Base-by-base conservation (phyloP, 2,888 invertebrate genomes). In the Mystacides longicornis region DNA sequence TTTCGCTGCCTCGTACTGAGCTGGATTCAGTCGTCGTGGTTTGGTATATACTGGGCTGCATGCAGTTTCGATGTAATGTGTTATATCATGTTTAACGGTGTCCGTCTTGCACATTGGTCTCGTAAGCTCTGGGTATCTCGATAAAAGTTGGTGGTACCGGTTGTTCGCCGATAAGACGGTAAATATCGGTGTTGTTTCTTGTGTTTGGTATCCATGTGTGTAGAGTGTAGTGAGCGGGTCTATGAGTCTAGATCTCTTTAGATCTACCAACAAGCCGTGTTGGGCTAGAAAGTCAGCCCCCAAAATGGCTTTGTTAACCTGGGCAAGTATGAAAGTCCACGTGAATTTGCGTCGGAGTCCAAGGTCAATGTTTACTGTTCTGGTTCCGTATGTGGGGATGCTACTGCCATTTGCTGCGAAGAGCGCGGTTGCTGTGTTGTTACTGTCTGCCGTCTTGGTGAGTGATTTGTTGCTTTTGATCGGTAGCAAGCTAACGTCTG, bases 321-420 rank as follows among this genome's bases (percentile, higher is more conserved):
- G 23, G 7, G 49, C 49, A 11, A 49, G 7, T 3, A 49, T 16
- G 16, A 49, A 49, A 9, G n/a, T 20, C 49, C 49, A 49, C 2
- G 49, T 21, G 49, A 49, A 49, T 9, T 49, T 22, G 7, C 49
- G 49, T 11, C 49, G 16, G 7, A 49, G 16, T 16, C 49, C 49
- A 3, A 49, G 49, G 16, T 49, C 23, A 2, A 49, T 7, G 3
- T 22, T 49, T 3, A 49, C 2, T 16, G 16, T n/a, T 16, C n/a
- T 23, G 21, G 9, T 21, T 3, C 49, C 49, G 16, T 49, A 23
- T 23, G 49, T 49, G 2, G 49, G 16, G 3, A 49, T 49, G 2
- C 3, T 3, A n/a, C n/a, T 7, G 16, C 16, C 16, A 37, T 37
- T 37, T 3, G 37, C 37, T 4, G 37, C 37, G 16, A n/a, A 37